phyloP scores from a whole-genome alignment of 2,113 vertebrate species.

The Thamnophis sirtalis region DNA sequence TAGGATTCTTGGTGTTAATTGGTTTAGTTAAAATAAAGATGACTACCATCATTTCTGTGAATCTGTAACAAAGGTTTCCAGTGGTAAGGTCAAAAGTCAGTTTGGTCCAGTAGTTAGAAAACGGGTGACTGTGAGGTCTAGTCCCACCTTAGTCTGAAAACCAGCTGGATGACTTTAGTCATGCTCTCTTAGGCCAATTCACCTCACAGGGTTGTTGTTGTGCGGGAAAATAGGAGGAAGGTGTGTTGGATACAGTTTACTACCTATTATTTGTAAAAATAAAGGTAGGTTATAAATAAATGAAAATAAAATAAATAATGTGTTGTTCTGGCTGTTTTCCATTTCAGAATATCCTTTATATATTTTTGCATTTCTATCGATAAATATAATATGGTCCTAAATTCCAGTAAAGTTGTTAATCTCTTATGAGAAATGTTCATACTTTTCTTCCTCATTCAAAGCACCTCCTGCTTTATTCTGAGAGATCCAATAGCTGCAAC shows the following conservation, averaged over 20 bases:
- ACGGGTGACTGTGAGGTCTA: neutral
- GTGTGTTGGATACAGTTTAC: neutral
- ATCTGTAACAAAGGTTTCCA: neutral
- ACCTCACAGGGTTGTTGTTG: neutral
- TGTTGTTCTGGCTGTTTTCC: neutral
- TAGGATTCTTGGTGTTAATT: neutral
- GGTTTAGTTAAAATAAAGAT: neutral
- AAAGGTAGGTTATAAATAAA: neutral
- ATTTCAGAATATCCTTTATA: conserved; percentile 19
- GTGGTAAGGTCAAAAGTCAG: neutral
- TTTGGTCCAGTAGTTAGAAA: neutral
- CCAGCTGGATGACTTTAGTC: neutral
- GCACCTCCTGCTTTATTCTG: conserved; percentile 15
- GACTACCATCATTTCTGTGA: neutral
- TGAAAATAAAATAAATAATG: neutral
- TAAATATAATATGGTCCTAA: conserved; percentile 46
- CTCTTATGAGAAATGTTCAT: conserved; percentile 10
- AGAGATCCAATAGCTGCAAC: conserved; percentile 45
- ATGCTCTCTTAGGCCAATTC: neutral
- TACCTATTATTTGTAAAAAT: neutral
- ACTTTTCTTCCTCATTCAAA: conserved; percentile 50
- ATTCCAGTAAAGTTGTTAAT: conserved; percentile 7
- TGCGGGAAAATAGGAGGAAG: neutral
- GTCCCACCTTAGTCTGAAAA: neutral
- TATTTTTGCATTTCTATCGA: conserved; percentile 46